phyloP scores from a whole-genome alignment of 2,113 vertebrate genomes.

The Mugil cephalus region DNA sequence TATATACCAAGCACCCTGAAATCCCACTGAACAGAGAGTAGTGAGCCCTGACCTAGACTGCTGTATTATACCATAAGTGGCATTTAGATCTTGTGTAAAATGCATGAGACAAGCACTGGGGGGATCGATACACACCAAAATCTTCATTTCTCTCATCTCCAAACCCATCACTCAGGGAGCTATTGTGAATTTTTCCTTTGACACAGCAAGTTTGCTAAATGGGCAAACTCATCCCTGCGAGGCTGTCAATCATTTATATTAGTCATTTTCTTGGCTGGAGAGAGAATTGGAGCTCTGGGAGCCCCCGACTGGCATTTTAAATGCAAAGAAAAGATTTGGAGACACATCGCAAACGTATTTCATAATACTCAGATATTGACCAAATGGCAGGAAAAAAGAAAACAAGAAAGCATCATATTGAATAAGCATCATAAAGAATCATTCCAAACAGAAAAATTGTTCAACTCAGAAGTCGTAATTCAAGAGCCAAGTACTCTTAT shows the following conservation, averaged over 20 bases:
- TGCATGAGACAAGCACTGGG: constrained; percentile 78
- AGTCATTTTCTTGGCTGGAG: constrained; percentile 73
- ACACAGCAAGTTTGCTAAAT: constrained; percentile 77
- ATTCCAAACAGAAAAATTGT: constrained; percentile 51
- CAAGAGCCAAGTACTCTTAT: constrained; percentile 43
- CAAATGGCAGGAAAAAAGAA: constrained; percentile 50
- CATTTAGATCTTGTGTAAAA: constrained; percentile 83
- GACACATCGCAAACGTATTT: constrained; percentile 54
- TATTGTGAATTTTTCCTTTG: constrained; percentile 64
- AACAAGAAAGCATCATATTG: constrained; percentile 62
- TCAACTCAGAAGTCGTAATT: constrained; percentile 49
- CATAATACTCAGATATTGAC: constrained; percentile 71
- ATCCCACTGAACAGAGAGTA: constrained; percentile 65
- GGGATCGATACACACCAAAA: constrained; percentile 77
- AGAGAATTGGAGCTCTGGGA: constrained; percentile 54
- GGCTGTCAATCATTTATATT: constrained; percentile 80
- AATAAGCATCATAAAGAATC: constrained; percentile 66
- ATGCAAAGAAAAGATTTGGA: constrained; percentile 33
- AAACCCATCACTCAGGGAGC: constrained; percentile 60
- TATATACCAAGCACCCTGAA: constrained; percentile 58
- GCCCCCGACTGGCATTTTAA: constrained; percentile 69
- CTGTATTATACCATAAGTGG: constrained; percentile 74
- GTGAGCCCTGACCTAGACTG: constrained; percentile 61
- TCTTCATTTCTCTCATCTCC: constrained; percentile 75
- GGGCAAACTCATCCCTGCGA: constrained; percentile 62